These are phyloP conservation scores for Sylvia atricapilla DNA, from an alignment of 2,113 vertebrate species.

Conservation along the genomic window DNA sequence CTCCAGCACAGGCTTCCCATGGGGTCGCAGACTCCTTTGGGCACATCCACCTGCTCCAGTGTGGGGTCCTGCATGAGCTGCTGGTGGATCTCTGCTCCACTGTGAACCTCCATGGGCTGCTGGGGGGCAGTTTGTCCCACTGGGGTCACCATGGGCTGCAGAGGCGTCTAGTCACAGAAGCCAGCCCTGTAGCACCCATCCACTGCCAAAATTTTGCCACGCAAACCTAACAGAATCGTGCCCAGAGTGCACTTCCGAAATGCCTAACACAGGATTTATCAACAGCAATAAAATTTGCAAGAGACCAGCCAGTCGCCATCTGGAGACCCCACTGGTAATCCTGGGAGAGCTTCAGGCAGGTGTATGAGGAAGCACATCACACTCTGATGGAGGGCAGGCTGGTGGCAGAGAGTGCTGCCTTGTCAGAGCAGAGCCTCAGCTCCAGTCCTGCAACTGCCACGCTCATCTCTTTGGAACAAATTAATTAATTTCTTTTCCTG, in stretches of 20 bases:
- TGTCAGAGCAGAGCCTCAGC: not conserved
- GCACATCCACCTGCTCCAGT: not conserved
- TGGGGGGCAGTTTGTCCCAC: not conserved
- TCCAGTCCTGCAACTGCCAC: not conserved
- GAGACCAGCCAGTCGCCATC: no score
- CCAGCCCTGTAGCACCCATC: not conserved
- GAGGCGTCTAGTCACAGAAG: not conserved
- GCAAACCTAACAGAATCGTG: rapidly evolving
- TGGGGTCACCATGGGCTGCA: not conserved
- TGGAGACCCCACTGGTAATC: not conserved
- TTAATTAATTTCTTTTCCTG: not conserved
- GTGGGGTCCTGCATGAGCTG: not conserved
- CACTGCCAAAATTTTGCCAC: not conserved
- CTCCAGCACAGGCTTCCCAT: not conserved
- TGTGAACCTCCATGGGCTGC: not conserved
- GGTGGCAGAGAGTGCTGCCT: rapidly evolving
- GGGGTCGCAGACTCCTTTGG: not conserved
- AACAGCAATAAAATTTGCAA: not conserved
- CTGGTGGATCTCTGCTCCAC: not conserved
- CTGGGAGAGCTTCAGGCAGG: not conserved
- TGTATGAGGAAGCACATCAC: not conserved
- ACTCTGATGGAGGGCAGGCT: not conserved
- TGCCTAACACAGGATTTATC: not conserved
- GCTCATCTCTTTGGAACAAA: not conserved
- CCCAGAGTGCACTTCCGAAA: rapidly evolving